phyloP scores from a whole-genome alignment of 2,888 invertebrate genomes.

The Molorchus minor region DNA sequence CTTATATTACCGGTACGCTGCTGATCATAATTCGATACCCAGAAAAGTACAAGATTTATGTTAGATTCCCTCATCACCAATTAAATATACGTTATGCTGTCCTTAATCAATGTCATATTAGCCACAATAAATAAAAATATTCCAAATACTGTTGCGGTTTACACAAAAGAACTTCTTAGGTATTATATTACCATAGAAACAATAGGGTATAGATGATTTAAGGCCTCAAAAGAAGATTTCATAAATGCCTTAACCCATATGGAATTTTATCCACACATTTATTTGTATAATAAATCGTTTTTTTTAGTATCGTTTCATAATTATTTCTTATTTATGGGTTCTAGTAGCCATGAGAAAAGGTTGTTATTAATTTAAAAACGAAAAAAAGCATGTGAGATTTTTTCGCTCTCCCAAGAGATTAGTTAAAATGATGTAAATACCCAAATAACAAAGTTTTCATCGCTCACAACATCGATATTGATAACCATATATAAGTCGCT shows the following conservation, averaged over 20 bases:
- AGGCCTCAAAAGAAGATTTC: constrained; percentile 45
- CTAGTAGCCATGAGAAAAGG: constrained; percentile 9
- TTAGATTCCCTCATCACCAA: constrained; percentile 46
- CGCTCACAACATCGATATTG: too few species aligned
- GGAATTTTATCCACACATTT: constrained; percentile 18
- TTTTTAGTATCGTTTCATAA: constrained; percentile 4
- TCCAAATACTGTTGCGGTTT: constrained; percentile 47
- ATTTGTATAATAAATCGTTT: constrained; percentile 15
- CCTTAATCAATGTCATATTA: constrained; percentile 56
- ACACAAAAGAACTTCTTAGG: constrained; percentile 41
- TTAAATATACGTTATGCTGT: constrained; percentile 52
- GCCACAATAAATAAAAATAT: constrained; percentile 53
- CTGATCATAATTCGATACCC: too few species aligned
- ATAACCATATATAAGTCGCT: too few species aligned
- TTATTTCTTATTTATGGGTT: constrained; percentile 3
- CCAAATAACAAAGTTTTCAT: too few species aligned
- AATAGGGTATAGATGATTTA: constrained; percentile 51
- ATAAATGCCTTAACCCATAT: constrained; percentile 43
- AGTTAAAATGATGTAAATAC: too few species aligned
- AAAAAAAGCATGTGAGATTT: neutral
- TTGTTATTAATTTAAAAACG: neutral
- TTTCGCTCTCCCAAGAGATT: too few species aligned
- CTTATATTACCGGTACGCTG: too few species aligned
- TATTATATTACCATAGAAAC: constrained; percentile 55
- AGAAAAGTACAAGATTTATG: constrained; percentile 51